A percentile compares a stretch with the other conserved stretches of the same genome.
phyloP scores from a whole-genome alignment of 1,140 invertebrate species.

The Campoletis sonorensis region DNA sequence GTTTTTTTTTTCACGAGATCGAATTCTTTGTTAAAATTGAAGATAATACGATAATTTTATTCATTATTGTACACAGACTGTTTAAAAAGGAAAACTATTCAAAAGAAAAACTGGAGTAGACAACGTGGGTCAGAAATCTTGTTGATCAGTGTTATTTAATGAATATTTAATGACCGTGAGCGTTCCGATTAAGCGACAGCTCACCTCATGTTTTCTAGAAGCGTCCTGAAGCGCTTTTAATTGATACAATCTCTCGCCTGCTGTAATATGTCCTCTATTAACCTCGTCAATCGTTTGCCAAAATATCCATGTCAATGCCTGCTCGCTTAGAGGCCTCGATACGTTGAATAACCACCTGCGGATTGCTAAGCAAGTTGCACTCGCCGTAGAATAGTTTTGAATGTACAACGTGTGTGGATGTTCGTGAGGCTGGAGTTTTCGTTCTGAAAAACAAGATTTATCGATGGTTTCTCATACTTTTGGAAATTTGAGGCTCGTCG shows the following conservation, averaged over 20 bases:
- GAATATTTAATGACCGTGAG: too few relatives aligned
- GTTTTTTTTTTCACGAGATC: too few relatives aligned
- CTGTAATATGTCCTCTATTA: constrained; percentile 92
- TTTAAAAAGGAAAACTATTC: too few relatives aligned
- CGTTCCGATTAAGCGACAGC: neutral
- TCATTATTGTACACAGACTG: too few relatives aligned
- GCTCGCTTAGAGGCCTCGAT: constrained; percentile 79
- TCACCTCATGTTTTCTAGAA: constrained; percentile 88
- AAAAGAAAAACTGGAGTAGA: neutral
- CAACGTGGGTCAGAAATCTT: too few relatives aligned
- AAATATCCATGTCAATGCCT: constrained; percentile 83
- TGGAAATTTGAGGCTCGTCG: too few relatives aligned
- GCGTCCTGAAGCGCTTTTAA: constrained; percentile 95
- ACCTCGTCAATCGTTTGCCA: constrained; percentile 96
- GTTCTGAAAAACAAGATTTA: constrained; percentile 81
- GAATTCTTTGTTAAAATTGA: too few relatives aligned
- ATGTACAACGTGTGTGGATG: constrained; percentile 98
- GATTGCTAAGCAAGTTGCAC: constrained; percentile 95
- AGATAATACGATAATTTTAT: too few relatives aligned
- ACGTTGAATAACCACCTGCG: constrained; percentile 96
- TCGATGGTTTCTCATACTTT: neutral
- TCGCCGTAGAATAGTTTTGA: constrained; percentile 99
- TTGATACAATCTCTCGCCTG: constrained; percentile 94
- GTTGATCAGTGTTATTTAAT: too few relatives aligned
- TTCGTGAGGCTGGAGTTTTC: constrained; percentile 95